Evolutionary conservation across 2,888 invertebrate species (phyloP).

Genomic region (Drosophila gaucha): DNA sequence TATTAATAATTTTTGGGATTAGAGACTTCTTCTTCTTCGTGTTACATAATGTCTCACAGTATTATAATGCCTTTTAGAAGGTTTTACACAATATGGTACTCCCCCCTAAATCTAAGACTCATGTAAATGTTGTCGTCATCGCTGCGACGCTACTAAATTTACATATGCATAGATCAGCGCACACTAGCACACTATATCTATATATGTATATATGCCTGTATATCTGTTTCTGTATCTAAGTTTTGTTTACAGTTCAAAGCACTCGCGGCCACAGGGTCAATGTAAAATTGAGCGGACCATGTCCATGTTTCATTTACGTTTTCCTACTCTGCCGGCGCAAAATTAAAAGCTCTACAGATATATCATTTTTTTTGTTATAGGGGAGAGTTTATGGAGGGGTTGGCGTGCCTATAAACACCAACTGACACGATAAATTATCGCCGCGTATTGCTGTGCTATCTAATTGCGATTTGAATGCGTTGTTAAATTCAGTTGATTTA

Average conservation of each 20-base stretch:
- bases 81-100: slow-evolving; percentile 1
- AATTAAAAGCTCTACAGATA: slow-evolving; percentile 9
- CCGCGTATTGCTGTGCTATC: slow-evolving; percentile 15
- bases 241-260: slow-evolving; percentile 70
- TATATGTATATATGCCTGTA: neutral
- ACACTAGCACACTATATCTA: slow-evolving; percentile 6
- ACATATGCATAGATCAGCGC: slow-evolving; percentile 34
- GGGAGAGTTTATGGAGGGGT: neutral
- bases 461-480: slow-evolving; percentile 52
- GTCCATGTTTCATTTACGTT: slow-evolving; percentile 46
- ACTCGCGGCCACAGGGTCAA: slow-evolving; percentile 65
- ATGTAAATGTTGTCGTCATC: slow-evolving; percentile 58
- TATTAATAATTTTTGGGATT: neutral
- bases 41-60: neutral
- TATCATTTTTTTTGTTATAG: neutral
- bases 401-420: slow-evolving; percentile 24
- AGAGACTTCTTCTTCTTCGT: neutral
- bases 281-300: slow-evolving; percentile 55
- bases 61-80: neutral
- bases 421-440: slow-evolving; percentile 53
- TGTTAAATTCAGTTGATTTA: slow-evolving; percentile 41
- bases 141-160: slow-evolving; percentile 27
- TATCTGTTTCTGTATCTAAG: slow-evolving; percentile 20
- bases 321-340: slow-evolving; percentile 16
- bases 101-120: slow-evolving; percentile 1